phyloP scores from a whole-genome alignment of 2,797 vertebrate genomes.

The Paramormyrops hopkinsi region DNA sequence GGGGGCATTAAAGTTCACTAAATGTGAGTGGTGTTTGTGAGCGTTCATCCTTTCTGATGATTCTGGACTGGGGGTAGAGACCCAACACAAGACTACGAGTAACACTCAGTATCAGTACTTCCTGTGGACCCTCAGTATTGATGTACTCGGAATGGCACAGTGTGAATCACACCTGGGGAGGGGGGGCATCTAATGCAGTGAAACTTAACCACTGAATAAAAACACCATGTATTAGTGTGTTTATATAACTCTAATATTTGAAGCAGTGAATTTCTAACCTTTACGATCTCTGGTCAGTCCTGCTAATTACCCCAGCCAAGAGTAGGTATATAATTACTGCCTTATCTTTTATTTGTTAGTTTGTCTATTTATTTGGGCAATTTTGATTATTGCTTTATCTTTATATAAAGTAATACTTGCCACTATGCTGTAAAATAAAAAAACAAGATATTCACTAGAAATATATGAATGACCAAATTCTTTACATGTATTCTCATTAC shows the following conservation, averaged over 20 bases:
- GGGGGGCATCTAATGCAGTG: not conserved
- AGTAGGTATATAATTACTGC: slow-evolving; percentile 1
- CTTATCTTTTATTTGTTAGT: not conserved
- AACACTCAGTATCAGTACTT: not conserved
- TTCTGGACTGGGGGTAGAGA: not conserved
- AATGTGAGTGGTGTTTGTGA: not conserved
- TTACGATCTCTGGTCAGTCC: not conserved
- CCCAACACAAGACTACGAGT: not conserved
- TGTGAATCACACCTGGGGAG: not conserved
- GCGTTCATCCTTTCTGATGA: not conserved
- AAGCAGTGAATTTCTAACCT: not conserved
- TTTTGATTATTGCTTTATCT: not conserved
- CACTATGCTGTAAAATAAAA: slow-evolving; percentile 4
- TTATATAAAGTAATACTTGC: slow-evolving; percentile 1
- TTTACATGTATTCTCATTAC: not conserved
- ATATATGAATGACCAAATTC: not conserved
- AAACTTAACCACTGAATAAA: not conserved
- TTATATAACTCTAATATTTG: not conserved
- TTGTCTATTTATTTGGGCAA: not conserved
- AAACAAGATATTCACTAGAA: not conserved
- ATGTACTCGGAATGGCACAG: not conserved
- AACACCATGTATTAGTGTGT: not conserved
- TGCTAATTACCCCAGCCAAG: not conserved
- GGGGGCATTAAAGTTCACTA: slow-evolving; percentile 39
- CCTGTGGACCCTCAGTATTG: not conserved